Percentiles rank a stretch among this genome's conserved stretches.
Evolutionary conservation across 2,797 vertebrate species (phyloP).

Genomic region (Lacerta agilis): DNA sequence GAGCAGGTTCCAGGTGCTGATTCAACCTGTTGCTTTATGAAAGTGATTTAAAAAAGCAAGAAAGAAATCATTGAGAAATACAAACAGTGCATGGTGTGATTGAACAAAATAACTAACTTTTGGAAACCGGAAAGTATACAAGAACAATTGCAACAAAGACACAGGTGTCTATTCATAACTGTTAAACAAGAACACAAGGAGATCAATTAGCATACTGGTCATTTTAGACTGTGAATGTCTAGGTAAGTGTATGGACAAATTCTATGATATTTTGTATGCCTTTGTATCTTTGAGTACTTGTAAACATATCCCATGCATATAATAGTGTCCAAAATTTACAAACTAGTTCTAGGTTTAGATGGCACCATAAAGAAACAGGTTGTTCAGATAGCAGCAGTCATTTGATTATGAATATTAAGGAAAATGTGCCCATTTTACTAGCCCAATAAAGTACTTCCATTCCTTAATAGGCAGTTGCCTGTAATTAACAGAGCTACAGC

Average conservation of each 20-base stretch:
- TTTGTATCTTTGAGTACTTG: neutral
- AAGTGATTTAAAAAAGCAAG: neutral
- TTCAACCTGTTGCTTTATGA: neutral
- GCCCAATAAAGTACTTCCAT: neutral
- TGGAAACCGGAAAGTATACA: slow-evolving; percentile 13
- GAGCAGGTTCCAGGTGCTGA: neutral
- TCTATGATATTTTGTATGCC: neutral
- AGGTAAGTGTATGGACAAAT: neutral
- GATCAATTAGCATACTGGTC: neutral
- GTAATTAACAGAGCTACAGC: neutral
- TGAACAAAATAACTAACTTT: slow-evolving; percentile 11
- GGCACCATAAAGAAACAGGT: neutral
- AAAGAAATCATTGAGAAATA: neutral
- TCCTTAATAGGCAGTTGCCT: neutral
- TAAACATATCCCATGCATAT: neutral
- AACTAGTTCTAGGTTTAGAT: neutral
- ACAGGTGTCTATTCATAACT: neutral
- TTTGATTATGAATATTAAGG: neutral
- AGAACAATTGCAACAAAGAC: neutral
- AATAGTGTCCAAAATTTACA: neutral
- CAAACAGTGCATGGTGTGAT: neutral
- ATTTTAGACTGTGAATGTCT: neutral
- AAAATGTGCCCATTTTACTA: neutral
- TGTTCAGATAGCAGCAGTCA: neutral
- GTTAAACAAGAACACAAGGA: neutral